These are phyloP conservation scores for Oceanites oceanicus DNA, from an alignment of 2,113 vertebrate species.

Conservation along the genomic window DNA sequence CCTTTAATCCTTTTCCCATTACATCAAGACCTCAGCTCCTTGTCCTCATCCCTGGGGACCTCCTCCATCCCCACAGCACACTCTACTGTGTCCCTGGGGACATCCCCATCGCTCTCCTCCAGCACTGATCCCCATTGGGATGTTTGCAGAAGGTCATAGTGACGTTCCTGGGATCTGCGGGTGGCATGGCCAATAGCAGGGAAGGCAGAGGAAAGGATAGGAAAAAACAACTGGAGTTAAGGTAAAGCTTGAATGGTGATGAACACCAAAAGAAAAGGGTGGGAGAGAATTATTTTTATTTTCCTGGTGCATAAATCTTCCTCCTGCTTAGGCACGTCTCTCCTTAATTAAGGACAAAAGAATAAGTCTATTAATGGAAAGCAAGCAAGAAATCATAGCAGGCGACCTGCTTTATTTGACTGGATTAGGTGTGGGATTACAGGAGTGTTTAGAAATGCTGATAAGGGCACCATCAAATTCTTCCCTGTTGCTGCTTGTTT, in stretches of 20 bases:
- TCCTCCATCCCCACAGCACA: background rate
- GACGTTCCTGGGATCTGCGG: background rate
- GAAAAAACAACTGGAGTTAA: background rate
- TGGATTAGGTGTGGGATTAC: constrained; percentile 4
- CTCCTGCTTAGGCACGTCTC: background rate
- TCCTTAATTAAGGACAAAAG: background rate
- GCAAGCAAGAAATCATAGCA: background rate
- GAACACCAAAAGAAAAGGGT: background rate
- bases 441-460: background rate
- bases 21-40: background rate
- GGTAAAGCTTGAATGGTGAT: background rate
- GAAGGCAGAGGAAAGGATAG: background rate
- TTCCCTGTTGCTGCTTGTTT: background rate
- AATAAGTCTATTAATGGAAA: background rate
- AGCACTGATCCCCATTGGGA: background rate
- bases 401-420: background rate
- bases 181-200: background rate
- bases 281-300: background rate
- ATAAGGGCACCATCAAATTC: background rate
- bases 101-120: fast-evolving
- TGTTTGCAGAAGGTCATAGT: background rate
- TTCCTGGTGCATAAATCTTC: background rate
- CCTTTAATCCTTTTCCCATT: background rate
- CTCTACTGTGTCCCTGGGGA: fast-evolving
- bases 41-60: background rate